A percentile compares a stretch with the other conserved stretches of the same genome.
Evolutionary conservation across 2,113 vertebrate species (phyloP).

Genomic region (Zosterops borbonicus): DNA sequence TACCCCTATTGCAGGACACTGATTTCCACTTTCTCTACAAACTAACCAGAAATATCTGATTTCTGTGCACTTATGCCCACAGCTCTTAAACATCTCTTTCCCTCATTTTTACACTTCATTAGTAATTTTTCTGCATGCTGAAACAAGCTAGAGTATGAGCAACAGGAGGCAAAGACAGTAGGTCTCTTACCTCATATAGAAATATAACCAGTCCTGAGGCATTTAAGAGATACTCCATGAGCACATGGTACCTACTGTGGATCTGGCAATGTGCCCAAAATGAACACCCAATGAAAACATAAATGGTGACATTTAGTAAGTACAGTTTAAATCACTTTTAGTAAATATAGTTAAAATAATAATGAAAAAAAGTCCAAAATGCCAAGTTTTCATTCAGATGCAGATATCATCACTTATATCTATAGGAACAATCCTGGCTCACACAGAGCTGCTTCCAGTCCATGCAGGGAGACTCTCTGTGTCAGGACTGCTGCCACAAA

Average conservation of each 20-base stretch:
- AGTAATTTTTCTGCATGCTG: neutral
- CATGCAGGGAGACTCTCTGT: neutral
- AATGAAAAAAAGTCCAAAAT: rapidly evolving
- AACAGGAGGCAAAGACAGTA: neutral
- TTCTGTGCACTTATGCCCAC: neutral
- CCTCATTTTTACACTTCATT: neutral
- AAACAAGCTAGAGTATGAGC: neutral
- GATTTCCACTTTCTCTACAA: neutral
- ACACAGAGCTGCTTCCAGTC: neutral
- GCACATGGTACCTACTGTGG: neutral
- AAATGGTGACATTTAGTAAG: neutral
- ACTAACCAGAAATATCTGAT: neutral
- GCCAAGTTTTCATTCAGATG: neutral
- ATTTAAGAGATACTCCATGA: rapidly evolving
- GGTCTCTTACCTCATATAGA: neutral
- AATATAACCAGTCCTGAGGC: neutral
- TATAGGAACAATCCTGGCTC: neutral
- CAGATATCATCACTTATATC: neutral
- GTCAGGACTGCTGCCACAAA: neutral
- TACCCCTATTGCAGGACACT: rapidly evolving
- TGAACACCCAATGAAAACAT: neutral
- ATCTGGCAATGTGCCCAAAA: neutral
- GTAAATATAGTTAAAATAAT: neutral
- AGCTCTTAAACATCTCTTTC: neutral
- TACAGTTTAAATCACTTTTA: neutral